phyloP scores from a whole-genome alignment of 2,797 vertebrate species.

The Gadopsis bispinosus region DNA sequence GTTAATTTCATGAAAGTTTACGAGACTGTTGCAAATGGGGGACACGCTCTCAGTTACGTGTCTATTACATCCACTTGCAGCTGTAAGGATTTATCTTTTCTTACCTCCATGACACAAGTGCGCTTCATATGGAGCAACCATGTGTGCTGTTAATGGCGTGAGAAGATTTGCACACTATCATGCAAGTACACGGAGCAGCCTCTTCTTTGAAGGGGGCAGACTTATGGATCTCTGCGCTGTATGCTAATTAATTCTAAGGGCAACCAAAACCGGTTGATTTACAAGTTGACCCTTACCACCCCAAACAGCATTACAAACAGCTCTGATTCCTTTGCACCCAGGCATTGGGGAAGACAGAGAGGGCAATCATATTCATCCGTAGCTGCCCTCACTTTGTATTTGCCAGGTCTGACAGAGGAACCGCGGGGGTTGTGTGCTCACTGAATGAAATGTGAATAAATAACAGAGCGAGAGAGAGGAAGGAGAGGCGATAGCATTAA shows the following conservation, averaged over 20 bases:
- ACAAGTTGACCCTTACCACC: constrained; percentile 73
- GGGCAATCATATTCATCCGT: constrained; percentile 75
- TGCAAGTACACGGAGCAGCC: constrained; percentile 31
- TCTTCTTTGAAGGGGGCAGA: constrained; percentile 40
- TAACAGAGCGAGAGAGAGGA: constrained; percentile 50
- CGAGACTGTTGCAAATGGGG: constrained; percentile 4
- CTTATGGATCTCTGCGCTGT: constrained; percentile 48
- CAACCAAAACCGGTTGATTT: constrained; percentile 66
- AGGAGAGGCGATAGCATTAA: constrained; percentile 64
- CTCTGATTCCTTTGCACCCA: constrained; percentile 54
- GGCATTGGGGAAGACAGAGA: constrained; percentile 53
- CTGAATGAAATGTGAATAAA: constrained; percentile 82
- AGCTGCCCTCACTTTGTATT: constrained; percentile 59
- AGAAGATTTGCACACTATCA: constrained; percentile 37
- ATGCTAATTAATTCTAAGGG: constrained; percentile 67
- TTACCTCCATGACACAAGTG: constrained; percentile 15
- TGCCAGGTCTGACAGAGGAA: constrained; percentile 73
- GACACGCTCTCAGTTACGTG: background rate
- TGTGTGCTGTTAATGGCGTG: constrained; percentile 18
- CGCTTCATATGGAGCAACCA: background rate
- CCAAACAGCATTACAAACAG: constrained; percentile 69
- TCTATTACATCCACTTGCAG: constrained; percentile 15
- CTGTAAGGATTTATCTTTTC: constrained; percentile 8
- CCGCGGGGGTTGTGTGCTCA: constrained; percentile 71
- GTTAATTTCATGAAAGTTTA: constrained; percentile 12